phyloP scores from a whole-genome alignment of 1,140 invertebrate genomes.

The Drosophila truncata region DNA sequence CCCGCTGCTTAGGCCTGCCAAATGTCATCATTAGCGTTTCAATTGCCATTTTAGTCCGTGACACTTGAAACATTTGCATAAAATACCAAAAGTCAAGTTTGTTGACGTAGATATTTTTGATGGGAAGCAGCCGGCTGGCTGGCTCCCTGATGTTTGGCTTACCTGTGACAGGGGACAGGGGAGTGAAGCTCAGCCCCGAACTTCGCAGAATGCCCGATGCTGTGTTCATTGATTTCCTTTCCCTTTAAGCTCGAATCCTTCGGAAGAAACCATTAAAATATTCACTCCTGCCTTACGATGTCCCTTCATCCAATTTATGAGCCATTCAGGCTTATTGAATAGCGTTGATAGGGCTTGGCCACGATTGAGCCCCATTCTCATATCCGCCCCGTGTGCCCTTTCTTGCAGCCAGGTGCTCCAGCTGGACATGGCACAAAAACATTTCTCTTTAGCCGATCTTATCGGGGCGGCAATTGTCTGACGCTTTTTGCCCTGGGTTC shows the following conservation, averaged over 20 bases:
- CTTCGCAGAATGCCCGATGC: neutral
- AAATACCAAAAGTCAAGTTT: slow-evolving; percentile 77
- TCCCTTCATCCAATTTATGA: slow-evolving; percentile 41
- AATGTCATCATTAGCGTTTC: slow-evolving; percentile 85
- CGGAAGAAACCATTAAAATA: slow-evolving; percentile 3
- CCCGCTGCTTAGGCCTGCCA: slow-evolving; percentile 69
- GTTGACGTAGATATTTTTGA: slow-evolving; percentile 63
- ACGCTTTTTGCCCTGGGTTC: slow-evolving; percentile 57
- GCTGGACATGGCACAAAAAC: slow-evolving; percentile 57
- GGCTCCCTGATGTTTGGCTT: slow-evolving; percentile 65
- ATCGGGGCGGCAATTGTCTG: slow-evolving; percentile 76
- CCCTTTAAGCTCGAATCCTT: neutral
- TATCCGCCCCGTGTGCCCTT: slow-evolving; percentile 10
- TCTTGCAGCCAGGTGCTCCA: slow-evolving; percentile 21
- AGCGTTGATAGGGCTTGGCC: slow-evolving; percentile 51
- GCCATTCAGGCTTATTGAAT: slow-evolving; percentile 62
- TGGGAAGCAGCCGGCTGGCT: slow-evolving; percentile 39
- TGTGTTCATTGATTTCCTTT: neutral
- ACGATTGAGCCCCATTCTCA: slow-evolving; percentile 51
- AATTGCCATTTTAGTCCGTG: slow-evolving; percentile 84
- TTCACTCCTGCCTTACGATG: neutral
- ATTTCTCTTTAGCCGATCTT: slow-evolving; percentile 70
- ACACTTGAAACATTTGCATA: slow-evolving; percentile 81
- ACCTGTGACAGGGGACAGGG: slow-evolving; percentile 15
- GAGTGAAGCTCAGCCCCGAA: slow-evolving; percentile 2